Conservation (phyloP, 2,888 invertebrate genomes). For the Diarsia dahlii region DNA sequence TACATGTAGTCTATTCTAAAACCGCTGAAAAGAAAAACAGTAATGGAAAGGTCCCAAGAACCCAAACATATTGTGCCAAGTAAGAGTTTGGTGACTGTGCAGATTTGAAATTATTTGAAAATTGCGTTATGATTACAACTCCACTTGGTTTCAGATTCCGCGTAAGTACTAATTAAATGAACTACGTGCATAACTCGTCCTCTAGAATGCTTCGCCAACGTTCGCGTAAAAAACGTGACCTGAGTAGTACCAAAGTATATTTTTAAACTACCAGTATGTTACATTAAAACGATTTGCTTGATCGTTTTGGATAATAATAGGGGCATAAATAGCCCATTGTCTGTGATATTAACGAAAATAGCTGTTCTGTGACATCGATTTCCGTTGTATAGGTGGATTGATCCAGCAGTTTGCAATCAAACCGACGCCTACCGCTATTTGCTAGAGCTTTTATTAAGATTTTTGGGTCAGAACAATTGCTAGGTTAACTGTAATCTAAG, state of each 20-base stretch:
- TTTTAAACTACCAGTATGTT: conserved; percentile 63
- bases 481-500: conserved; percentile 82
- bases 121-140: conserved; percentile 55
- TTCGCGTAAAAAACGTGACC: conserved; percentile 68
- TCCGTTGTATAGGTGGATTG: conserved; percentile 69
- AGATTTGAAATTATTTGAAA: conserved; percentile 55
- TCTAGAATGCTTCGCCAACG: conserved; percentile 63
- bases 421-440: conserved; percentile 65
- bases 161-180: conserved; percentile 55
- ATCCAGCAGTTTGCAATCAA: conserved; percentile 68
- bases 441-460: conserved; percentile 54
- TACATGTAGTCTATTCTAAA: background rate
- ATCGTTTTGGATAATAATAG: conserved; percentile 68
- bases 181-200: conserved; percentile 54
- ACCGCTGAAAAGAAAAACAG: conserved; percentile 11
- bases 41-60: conserved; percentile 24
- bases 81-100: conserved; percentile 39
- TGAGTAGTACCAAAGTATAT: conserved; percentile 41
- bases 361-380: conserved; percentile 76
- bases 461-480: conserved; percentile 80
- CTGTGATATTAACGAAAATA: conserved; percentile 74
- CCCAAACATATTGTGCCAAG: background rate
- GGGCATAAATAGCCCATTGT: conserved; percentile 78
- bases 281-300: conserved; percentile 70
- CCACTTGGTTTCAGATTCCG: conserved; percentile 38